phyloP scores from a whole-genome alignment of 2,113 vertebrate genomes.

The Catharus fuscescens region DNA sequence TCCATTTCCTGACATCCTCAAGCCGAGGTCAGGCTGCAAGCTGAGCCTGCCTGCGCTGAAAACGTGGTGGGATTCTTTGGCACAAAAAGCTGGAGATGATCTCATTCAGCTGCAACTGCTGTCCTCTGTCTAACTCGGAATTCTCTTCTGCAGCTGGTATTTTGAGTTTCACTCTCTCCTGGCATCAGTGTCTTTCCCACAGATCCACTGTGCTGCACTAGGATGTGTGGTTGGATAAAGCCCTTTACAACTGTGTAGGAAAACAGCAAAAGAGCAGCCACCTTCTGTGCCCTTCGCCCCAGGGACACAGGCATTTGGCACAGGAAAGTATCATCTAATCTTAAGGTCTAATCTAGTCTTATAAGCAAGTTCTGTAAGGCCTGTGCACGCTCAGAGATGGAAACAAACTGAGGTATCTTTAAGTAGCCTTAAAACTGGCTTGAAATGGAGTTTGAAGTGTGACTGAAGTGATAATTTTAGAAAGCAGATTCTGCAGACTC shows the following conservation, averaged over 20 bases:
- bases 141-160: neutral
- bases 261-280: neutral
- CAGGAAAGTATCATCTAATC: neutral
- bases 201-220: neutral
- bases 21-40: neutral
- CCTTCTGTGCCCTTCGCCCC: neutral
- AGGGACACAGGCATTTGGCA: neutral
- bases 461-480: neutral
- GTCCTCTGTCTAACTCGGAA: neutral
- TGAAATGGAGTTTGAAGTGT: neutral
- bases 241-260: neutral
- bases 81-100: neutral
- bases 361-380: neutral
- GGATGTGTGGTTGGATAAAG: neutral
- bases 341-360: neutral
- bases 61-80: neutral
- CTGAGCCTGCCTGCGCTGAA: neutral
- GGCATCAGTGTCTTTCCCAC: constrained; percentile 31
- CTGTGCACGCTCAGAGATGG: neutral
- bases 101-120: neutral
- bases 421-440: neutral
- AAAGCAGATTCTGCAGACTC: neutral
- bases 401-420: neutral
- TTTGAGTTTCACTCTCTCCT: constrained; percentile 21
- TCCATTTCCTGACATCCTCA: neutral